Evolutionary conservation across 64 coral and sea anemone species (phyloP).

Genomic region (Dendronephthya gigantea): DNA sequence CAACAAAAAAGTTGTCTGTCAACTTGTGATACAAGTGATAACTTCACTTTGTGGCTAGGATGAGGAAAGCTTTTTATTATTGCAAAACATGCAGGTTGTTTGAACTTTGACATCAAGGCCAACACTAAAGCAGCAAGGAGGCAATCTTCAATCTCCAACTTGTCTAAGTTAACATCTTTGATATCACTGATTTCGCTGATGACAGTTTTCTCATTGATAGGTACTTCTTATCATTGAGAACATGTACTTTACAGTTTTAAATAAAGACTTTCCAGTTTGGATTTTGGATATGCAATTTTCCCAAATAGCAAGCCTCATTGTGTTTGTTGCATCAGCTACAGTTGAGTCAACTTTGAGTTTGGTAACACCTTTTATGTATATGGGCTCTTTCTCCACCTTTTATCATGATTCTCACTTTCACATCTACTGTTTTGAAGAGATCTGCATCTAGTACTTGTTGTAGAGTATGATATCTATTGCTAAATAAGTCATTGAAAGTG

Average conservation of each 20-base stretch:
- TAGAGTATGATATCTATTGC: no score
- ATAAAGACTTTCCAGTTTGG: not conserved
- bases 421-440: no score
- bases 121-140: slow-evolving; percentile 4
- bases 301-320: no score
- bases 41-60: slow-evolving; percentile 7
- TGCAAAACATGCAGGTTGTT: slow-evolving; percentile 14
- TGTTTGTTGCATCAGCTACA: no score
- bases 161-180: not conserved
- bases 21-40: not conserved
- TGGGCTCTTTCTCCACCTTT: no score
- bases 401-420: no score
- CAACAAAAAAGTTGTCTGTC: not conserved
- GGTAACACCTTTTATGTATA: no score
- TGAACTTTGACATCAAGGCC: slow-evolving; percentile 18
- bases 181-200: slow-evolving; percentile 11
- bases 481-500: no score
- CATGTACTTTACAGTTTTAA: slow-evolving; percentile 30
- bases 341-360: no score
- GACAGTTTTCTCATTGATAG: slow-evolving; percentile 6
- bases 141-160: not conserved
- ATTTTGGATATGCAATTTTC: no score
- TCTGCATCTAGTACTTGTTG: no score
- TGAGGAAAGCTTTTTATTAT: slow-evolving; percentile 31
- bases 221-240: slow-evolving; percentile 15